phyloP scores from a whole-genome alignment of 2,888 invertebrate species.

The Drosophila nr. fundita region DNA sequence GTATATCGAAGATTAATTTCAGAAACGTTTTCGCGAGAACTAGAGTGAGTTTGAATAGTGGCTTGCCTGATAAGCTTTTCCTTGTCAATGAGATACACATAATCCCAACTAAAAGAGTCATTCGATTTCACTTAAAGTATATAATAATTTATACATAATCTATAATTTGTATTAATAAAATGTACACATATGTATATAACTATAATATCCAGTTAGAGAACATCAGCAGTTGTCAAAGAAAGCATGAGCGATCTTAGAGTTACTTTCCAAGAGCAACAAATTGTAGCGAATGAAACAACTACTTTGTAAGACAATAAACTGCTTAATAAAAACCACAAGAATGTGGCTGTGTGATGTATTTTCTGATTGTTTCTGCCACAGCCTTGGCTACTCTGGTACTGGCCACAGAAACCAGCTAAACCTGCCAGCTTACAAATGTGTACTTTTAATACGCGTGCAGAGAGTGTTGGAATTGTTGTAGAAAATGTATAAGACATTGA shows the following conservation, averaged over 20 bases:
- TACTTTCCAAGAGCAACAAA: conserved; percentile 48
- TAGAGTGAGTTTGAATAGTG: not conserved
- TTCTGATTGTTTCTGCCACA: conserved; percentile 9
- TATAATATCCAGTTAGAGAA: conserved; percentile 14
- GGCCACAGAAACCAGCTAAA: not conserved
- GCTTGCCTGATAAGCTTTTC: not conserved
- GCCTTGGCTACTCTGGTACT: not conserved
- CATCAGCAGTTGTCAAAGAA: conserved; percentile 30
- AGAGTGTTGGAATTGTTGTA: not conserved
- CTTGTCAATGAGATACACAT: not conserved
- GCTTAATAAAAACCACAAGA: conserved; percentile 31
- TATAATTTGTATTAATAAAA: not conserved
- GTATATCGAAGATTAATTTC: not conserved
- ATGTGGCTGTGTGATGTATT: conserved; percentile 12
- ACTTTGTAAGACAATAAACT: conserved; percentile 12
- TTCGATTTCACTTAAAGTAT: not conserved
- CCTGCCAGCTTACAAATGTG: conserved; percentile 17
- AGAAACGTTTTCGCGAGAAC: not conserved
- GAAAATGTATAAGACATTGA: not conserved
- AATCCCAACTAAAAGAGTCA: not conserved
- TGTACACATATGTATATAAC: not conserved
- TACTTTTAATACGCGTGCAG: conserved; percentile 19
- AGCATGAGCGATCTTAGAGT: conserved; percentile 17
- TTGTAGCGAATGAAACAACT: conserved; percentile 29
- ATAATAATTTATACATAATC: not conserved